Conservation (phyloP, 2,888 invertebrate genomes). For the Oxytorus armatus region DNA sequence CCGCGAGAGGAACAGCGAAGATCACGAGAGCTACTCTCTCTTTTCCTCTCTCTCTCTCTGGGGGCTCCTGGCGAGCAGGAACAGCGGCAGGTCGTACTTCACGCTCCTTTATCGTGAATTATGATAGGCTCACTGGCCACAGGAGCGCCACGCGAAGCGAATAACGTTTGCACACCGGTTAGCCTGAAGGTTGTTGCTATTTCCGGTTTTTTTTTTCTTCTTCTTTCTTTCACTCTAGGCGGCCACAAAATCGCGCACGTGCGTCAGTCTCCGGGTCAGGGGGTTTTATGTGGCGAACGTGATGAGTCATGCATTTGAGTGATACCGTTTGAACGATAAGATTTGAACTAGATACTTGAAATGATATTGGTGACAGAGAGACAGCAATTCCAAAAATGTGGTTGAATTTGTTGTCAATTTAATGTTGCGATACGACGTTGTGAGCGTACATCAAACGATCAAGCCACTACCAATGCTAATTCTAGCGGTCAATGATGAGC, state of each 20-base stretch:
- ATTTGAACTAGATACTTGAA: neutral
- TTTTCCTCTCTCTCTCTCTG: too few relatives aligned
- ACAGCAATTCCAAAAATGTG: neutral
- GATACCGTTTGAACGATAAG: neutral
- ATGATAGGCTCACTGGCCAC: conserved; percentile 67
- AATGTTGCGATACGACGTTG: neutral
- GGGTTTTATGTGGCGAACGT: conserved; percentile 29
- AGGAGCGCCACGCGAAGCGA: conserved; percentile 58
- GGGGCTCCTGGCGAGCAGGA: conserved; percentile 54
- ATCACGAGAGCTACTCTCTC: conserved; percentile 63
- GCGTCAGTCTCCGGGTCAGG: conserved; percentile 25
- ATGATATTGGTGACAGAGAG: neutral
- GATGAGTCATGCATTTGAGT: conserved; percentile 2
- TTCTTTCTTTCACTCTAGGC: conserved; percentile 26
- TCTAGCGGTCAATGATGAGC: conserved; percentile 18
- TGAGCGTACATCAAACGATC: neutral
- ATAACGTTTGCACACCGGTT: conserved; percentile 58
- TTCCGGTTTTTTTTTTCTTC: too few relatives aligned
- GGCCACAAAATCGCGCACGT: conserved; percentile 18
- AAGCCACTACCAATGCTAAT: neutral
- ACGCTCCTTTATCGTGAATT: conserved; percentile 75
- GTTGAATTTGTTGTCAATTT: neutral
- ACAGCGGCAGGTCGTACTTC: conserved; percentile 64
- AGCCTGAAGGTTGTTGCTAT: conserved; percentile 21
- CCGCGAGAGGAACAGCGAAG: conserved; percentile 41